Percentiles rank a stretch among this genome's conserved stretches.
Evolutionary conservation across 1,140 invertebrate genomes (phyloP).

Genomic region (Diprion similis): DNA sequence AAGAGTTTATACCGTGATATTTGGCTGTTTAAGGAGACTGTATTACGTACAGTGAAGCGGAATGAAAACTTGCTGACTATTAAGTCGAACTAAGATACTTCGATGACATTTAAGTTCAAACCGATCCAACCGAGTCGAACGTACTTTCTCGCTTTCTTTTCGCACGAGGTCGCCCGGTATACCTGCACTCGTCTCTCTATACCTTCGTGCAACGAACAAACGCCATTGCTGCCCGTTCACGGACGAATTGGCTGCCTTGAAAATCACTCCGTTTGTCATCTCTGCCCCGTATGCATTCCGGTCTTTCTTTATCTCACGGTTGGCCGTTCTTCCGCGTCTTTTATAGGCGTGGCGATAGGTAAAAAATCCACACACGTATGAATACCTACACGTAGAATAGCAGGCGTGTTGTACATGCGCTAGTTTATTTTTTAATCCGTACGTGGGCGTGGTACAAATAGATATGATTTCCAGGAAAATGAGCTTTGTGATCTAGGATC

Average conservation of each 20-base stretch:
- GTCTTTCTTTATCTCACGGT: background rate
- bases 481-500: no score
- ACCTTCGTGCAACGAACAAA: background rate
- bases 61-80: background rate
- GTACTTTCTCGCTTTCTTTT: conserved; percentile 50
- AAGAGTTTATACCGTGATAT: no score
- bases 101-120: background rate
- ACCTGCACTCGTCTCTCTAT: conserved; percentile 12
- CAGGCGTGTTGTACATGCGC: no score
- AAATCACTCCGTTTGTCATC: background rate
- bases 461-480: no score
- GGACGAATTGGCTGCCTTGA: conserved; percentile 8
- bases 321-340: background rate
- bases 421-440: no score
- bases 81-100: background rate
- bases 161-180: conserved; percentile 38
- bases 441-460: no score
- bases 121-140: background rate
- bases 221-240: background rate
- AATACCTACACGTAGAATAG: no score
- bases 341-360: no score
- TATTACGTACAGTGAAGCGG: background rate
- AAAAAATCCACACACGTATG: no score
- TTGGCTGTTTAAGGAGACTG: background rate
- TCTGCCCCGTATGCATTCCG: background rate